Conservation (phyloP, 2,888 invertebrate genomes). For the Campoplex nolae region DNA sequence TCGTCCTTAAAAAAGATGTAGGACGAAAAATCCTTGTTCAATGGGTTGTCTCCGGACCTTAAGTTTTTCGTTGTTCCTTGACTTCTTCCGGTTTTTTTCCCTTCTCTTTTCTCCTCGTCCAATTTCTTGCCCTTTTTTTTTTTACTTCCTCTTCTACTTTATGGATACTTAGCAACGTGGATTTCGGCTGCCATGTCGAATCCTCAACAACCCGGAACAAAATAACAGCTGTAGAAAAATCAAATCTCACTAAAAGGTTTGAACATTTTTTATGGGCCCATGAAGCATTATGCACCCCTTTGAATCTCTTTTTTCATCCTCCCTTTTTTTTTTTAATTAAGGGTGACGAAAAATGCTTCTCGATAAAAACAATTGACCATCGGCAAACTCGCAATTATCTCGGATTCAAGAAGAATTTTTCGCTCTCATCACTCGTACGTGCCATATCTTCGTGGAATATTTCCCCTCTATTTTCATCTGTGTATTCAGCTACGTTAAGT, state of each 20-base stretch:
- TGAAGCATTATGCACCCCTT: not conserved
- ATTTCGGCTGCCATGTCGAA: constrained; percentile 38
- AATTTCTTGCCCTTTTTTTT: not conserved
- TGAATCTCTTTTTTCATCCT: not conserved
- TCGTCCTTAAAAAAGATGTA: constrained; percentile 7
- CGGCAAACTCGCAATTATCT: constrained; percentile 36
- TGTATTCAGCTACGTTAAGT: no score
- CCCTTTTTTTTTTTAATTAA: constrained; percentile 45
- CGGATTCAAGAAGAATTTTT: constrained; percentile 1
- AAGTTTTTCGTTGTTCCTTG: constrained; percentile 79
- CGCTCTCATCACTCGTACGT: constrained; percentile 50
- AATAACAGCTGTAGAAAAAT: not conserved
- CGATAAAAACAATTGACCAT: constrained; percentile 24
- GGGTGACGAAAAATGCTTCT: not conserved
- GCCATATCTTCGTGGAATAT: constrained; percentile 40
- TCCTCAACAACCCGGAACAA: not conserved
- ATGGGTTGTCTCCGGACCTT: constrained; percentile 73
- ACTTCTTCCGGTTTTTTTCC: constrained; percentile 78
- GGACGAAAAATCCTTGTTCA: constrained; percentile 68
- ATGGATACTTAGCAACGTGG: constrained; percentile 9
- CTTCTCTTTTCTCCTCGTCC: not conserved
- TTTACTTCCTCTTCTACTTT: not conserved
- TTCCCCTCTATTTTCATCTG: not conserved
- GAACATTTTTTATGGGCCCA: not conserved
- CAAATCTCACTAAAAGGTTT: not conserved